Evolutionary conservation across 2,113 vertebrate genomes (phyloP), one percentile per base, ranked within the genome.

Genomic region (Chloebia gouldiae): DNA sequence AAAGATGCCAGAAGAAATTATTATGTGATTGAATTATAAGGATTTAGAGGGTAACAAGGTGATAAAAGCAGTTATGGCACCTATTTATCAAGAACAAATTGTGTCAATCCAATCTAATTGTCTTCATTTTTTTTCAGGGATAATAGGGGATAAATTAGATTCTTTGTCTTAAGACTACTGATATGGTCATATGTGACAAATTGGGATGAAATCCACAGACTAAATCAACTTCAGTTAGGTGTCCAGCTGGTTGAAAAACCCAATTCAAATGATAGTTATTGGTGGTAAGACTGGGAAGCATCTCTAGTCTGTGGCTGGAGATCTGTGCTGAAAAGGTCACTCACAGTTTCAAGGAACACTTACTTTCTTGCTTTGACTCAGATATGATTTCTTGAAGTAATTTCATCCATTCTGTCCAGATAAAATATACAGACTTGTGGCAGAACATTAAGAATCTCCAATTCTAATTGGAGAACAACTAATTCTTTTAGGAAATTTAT

Each of bases 51-150:
- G 40, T 50, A 81, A 71, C 82, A 84, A 95, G 53, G 65, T 91
- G 89, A 93, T 89, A 89, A 92, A 92, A 94, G 61, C 76, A 84
- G 50, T 56, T 88, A 54, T 39, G 80, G 44, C 60, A 81, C 40
- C 40, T 78, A 86, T 91, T 92, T 90, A 75, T 81, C 88, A 79
- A 11, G 77, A 88, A 79, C 60, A 94, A 81, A 68, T 81, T 45
- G 37, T 76, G 83, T 79, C 86, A 92, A 65, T 77, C 59, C 82
- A 83, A 81, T 81, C 47, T 68, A 25, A 77, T 92, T 84, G 39
- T 82, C 78, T 88, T 88, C 37, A 27, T 70, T 86, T 82, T 93
- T 93, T 95, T 81, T 68, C 47, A n/a, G 35, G 10, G 68, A 33
- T 92, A 88, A 88, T 47, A 73, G 47, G 23, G 60, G 42, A 77